A percentile compares a stretch with the other conserved stretches of the same genome.
Evolutionary conservation across 2,113 vertebrate species (phyloP).

Genomic region (Scolopax mira): DNA sequence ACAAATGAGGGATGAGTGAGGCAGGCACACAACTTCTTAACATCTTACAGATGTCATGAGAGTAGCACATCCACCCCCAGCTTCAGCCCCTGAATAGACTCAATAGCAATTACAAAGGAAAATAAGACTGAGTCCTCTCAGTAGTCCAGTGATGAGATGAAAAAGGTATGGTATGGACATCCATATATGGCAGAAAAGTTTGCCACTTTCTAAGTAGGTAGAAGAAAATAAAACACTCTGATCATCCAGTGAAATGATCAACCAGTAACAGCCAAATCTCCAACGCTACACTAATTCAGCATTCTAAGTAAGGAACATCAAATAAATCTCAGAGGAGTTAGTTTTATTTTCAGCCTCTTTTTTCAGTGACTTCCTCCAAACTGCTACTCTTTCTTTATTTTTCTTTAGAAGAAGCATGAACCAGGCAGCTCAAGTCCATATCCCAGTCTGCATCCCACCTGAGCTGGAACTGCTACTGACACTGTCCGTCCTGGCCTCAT

Average conservation of each 20-base stretch:
- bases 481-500: background rate
- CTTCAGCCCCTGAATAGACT: background rate
- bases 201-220: background rate
- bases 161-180: background rate
- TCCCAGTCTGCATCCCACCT: background rate
- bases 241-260: background rate
- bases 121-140: background rate
- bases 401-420: background rate
- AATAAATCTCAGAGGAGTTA: background rate
- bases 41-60: background rate
- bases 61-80: background rate
- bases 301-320: background rate
- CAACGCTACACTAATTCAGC: background rate
- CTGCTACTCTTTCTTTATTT: background rate
- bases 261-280: background rate
- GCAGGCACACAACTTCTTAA: background rate
- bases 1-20: background rate
- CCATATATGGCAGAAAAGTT: background rate
- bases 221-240: background rate
- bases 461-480: background rate
- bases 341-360: background rate
- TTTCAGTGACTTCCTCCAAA: background rate
- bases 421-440: background rate
- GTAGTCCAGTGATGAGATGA: background rate
- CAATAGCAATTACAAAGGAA: background rate